Percentiles rank a stretch among this genome's conserved stretches.
These are phyloP conservation scores for Zingel zingel DNA, from an alignment of 2,113 vertebrate genomes.

Conservation along the genomic window DNA sequence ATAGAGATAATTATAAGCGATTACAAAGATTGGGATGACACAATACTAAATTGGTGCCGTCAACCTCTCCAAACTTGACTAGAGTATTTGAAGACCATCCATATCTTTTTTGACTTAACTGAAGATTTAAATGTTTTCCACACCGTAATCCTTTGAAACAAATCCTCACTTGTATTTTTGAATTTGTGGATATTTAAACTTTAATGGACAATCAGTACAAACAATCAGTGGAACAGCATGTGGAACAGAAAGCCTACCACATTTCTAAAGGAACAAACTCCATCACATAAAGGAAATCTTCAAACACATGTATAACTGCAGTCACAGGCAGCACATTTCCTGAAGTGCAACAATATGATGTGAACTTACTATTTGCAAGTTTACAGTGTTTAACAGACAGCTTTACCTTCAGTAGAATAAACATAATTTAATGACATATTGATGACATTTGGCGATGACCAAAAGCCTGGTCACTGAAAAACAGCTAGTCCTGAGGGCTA, in stretches of 20 bases:
- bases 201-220: slow-evolving; percentile 4
- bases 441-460: not conserved
- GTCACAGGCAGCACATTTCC: slow-evolving; percentile 1
- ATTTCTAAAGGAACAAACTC: not conserved
- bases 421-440: not conserved
- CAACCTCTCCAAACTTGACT: not conserved
- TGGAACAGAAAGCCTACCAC: not conserved
- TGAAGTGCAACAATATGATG: not conserved
- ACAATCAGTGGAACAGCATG: not conserved
- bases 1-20: too few species aligned
- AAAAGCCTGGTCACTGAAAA: not conserved
- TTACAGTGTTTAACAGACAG: slow-evolving; percentile 3
- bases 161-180: not conserved
- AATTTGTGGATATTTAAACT: not conserved
- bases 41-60: not conserved
- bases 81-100: not conserved
- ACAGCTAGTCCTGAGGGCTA: slow-evolving; percentile 52
- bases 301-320: not conserved
- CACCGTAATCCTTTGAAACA: not conserved
- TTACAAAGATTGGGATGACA: too few species aligned
- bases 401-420: slow-evolving; percentile 16
- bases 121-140: not conserved
- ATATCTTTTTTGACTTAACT: not conserved
- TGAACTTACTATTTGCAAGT: not conserved
- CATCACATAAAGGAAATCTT: not conserved